Evolutionary conservation across 2,888 invertebrate genomes (phyloP), one percentile per base, ranked within the genome.

Genomic region (Euproctis similis): DNA sequence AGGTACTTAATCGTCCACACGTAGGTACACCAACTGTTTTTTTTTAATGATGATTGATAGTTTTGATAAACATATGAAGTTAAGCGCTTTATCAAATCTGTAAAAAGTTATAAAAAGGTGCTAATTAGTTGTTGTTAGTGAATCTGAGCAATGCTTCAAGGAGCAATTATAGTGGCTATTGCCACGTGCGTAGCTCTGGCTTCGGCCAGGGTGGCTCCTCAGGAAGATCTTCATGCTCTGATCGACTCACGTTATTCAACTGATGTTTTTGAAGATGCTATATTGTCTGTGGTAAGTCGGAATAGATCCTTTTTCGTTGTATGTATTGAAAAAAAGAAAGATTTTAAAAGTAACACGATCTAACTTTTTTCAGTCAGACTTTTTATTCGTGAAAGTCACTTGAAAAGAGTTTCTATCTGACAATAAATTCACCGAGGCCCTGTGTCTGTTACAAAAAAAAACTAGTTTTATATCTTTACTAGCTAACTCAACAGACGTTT

Each of bases 251-350:
- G 65, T 39, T 41, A 58, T 57, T 78, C 78, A 6, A 50, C 66
- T 31, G 48, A 75, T 33, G 49, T 84, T 8, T 20, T 59, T 2
- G 71, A 76, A 60, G 82, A 84, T 56, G 74, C 82, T 12, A 30
- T 28, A 2, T 49, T 82, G 24, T 69, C 67, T 36, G 73, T 68
- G 57, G 82, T 84, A 41, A 68, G 78, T 67, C 2, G 7, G 19
- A 18, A 9, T 8, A n/a, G n/a, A n/a, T n/a, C n/a, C n/a, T n/a
- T n/a, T n/a, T n/a, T n/a, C n/a, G n/a, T n/a, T n/a, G n/a, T n/a
- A n/a, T n/a, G n/a, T n/a, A n/a, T n/a, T n/a, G n/a, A n/a, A n/a
- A n/a, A n/a, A n/a, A n/a, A n/a, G n/a, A n/a, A n/a, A n/a, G n/a
- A n/a, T n/a, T n/a, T n/a, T n/a, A n/a, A n/a, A n/a, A n/a, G n/a